Conservation (phyloP, 2,113 vertebrate genomes). For the Hoplias malabaricus region DNA sequence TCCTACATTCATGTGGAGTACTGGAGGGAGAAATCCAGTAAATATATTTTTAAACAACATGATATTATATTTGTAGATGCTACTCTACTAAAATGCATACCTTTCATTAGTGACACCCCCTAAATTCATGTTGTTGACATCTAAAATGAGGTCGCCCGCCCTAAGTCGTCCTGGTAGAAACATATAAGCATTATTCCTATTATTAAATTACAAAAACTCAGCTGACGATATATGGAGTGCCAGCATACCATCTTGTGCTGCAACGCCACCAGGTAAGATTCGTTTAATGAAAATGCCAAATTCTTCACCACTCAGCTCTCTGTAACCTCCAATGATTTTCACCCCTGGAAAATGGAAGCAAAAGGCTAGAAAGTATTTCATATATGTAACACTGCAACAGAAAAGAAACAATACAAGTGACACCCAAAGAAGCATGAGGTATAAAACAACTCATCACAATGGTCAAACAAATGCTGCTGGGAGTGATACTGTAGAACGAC, state of each 20-base stretch:
- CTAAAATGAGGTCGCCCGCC: constrained; percentile 83
- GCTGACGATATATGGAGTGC: not conserved
- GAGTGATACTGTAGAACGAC: no score
- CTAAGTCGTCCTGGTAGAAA: constrained; percentile 75
- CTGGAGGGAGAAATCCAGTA: not conserved
- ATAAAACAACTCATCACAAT: no score
- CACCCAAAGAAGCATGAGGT: no score
- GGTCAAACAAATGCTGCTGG: no score
- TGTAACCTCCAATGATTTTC: constrained; percentile 84
- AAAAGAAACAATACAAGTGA: no score
- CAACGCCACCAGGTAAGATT: constrained; percentile 77
- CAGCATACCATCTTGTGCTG: constrained; percentile 77
- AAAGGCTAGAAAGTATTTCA: no score
- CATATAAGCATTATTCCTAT: not conserved
- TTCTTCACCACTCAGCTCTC: constrained; percentile 79
- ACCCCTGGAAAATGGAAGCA: constrained; percentile 69
- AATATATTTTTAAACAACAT: not conserved
- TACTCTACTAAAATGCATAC: constrained; percentile 54
- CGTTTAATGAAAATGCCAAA: constrained; percentile 86
- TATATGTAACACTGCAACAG: no score
- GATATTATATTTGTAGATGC: not conserved
- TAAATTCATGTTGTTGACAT: constrained; percentile 85
- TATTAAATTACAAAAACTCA: not conserved
- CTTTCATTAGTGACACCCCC: constrained; percentile 82
- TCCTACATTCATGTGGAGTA: not conserved